phyloP scores from a whole-genome alignment of 2,113 vertebrate species.

The Camelus bactrianus region DNA sequence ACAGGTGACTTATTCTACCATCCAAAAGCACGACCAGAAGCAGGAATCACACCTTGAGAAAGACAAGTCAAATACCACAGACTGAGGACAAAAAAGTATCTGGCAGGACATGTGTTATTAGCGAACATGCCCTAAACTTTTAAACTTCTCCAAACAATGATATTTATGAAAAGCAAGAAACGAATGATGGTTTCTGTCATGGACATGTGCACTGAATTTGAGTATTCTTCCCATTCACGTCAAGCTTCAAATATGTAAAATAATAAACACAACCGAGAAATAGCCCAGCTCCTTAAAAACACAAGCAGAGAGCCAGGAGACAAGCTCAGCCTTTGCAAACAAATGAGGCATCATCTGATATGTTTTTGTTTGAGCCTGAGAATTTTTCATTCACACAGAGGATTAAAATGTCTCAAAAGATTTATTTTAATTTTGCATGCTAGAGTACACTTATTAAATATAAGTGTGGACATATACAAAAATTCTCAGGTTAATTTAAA shows the following conservation, averaged over 20 bases:
- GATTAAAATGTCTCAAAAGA: slow-evolving; percentile 54
- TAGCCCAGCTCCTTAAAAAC: slow-evolving; percentile 15
- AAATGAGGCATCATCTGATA: slow-evolving; percentile 15
- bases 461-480: background rate
- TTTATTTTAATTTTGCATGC: slow-evolving; percentile 5
- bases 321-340: background rate
- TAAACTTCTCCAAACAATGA: background rate
- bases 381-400: background rate
- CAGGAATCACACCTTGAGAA: slow-evolving; percentile 10
- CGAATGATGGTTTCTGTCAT: background rate
- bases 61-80: background rate
- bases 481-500: slow-evolving; percentile 69
- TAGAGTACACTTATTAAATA: slow-evolving; percentile 42
- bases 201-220: background rate
- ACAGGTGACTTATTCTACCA: background rate
- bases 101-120: background rate
- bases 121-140: background rate
- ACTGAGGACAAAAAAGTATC: background rate
- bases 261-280: slow-evolving; percentile 59
- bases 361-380: background rate
- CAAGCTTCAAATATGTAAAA: slow-evolving; percentile 54
- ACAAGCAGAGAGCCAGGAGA: slow-evolving; percentile 1
- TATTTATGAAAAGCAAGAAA: slow-evolving; percentile 6
- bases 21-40: background rate
- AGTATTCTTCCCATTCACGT: background rate